Base-by-base conservation (phyloP, 2,888 invertebrate genomes). In the Hipparchia semele region DNA sequence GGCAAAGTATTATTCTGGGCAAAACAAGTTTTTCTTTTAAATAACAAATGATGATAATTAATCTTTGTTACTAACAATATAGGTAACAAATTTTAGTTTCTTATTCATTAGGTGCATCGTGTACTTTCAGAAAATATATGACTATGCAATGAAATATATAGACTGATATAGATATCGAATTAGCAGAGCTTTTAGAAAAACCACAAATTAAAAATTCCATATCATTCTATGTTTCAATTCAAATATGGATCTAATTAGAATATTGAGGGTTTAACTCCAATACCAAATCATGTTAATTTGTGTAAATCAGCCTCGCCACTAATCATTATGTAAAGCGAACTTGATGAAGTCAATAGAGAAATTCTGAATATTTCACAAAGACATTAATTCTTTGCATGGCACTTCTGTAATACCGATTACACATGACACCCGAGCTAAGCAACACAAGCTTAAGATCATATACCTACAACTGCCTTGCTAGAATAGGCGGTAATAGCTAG, bases 1-100 rank as follows among this genome's bases (percentile, higher is more conserved):
- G 74, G 61, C 70, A 64, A 71, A 62, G 75, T 59, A 72, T 69
- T 76, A 77, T 76, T 77, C 71, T 74, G 74, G 69, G 66, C 12
- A 1, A 33, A n/a, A 23, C 2, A 12, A 6, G n/a, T 56, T 46
- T 46, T 46, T 67, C 4, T 13, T 49, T 64, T 9, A 33, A 23
- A 23, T 58, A 23, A 58, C 10, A 61, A 2, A 45, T 62, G 7
- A 46, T 46, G 39, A 39, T 3, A 33, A 39, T 60, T 8, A 59
- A 7, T 33, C 2, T 59, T 23, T 23, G 23, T 23, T 23, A 23
- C 23, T 23, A 23, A 23, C 23, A 23, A 23, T 23, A 23, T 23
- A 23, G 23, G 23, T 23, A 23, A 23, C 23, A 23, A 23, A 59
- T 59, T 33, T 39, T 2, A 10, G 59, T 59, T 33, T 59, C 23